Base-by-base conservation (phyloP, 2,113 vertebrate species). In the Rattus rattus region DNA sequence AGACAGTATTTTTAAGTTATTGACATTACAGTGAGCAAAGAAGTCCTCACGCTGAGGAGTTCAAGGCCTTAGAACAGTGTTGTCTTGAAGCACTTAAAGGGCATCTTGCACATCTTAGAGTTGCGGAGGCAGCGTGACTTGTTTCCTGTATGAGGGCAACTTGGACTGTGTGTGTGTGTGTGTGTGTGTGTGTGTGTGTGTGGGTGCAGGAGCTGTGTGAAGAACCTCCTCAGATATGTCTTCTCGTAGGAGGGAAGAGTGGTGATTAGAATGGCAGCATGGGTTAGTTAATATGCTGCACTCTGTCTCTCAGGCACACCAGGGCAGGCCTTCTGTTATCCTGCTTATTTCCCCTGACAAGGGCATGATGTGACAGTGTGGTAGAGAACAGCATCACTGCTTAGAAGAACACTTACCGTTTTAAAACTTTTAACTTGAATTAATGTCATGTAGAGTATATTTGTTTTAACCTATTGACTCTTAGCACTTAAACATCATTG, bases 401-500 rank as follows among this genome's bases (percentile, higher is more conserved):
- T 97, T 95, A 97, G 91, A 88, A 86, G 97, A 96, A 59, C 96
- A 96, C 83, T 98, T 97, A 92, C 77, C 1, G 0, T 95, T 98
- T 96, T 92, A 96, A 97, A 95, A 97, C 92, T 98, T 97, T 97
- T 96, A 92, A 94, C 96, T 97, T 95, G 93, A 95, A 97, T 98
- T 96, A 97, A 97, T 96, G 92, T 96, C 96, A 96, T 87, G 70
- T 90, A 94, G 92, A 97, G 73, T 97, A 43, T 97, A 94, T 97
- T 96, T 96, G 96, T 96, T 98, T 98, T 97, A 98, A 97, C 97
- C 97, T 98, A 94, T 94, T 97, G 97, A 97, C 97, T 98, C 86
- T 96, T 83, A 97, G 97, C 97, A 94, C 96, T 93, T 94, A 94
- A 56, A 93, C 87, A 94, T 96, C 93, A 95, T 95, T 69, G 79